These are phyloP conservation scores for Cryptus armator DNA, from an alignment of 2,888 invertebrate species.

Conservation along the genomic window DNA sequence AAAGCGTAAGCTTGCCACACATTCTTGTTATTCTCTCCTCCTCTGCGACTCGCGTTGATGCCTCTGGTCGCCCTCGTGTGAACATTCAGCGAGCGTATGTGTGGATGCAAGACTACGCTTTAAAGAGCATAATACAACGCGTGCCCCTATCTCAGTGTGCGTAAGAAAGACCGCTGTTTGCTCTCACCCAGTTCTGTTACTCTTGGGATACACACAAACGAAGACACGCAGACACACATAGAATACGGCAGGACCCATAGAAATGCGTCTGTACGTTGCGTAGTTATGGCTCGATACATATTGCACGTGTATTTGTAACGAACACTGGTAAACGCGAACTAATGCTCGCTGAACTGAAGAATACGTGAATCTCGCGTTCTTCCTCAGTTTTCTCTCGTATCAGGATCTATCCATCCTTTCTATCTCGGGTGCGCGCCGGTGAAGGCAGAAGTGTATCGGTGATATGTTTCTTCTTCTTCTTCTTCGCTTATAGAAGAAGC, in stretches of 20 bases:
- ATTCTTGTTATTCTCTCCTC: constrained; percentile 37
- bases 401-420: background rate
- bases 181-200: constrained; percentile 40
- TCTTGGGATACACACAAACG: background rate
- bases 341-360: constrained; percentile 51
- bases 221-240: background rate
- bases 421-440: constrained; percentile 5
- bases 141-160: constrained; percentile 52
- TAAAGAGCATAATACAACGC: background rate
- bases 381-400: background rate
- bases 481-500: background rate
- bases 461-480: constrained; percentile 12
- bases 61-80: constrained; percentile 73
- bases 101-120: background rate
- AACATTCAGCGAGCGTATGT: constrained; percentile 40
- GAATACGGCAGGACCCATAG: background rate
- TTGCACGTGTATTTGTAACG: constrained; percentile 39
- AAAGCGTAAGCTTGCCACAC: constrained; percentile 80
- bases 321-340: constrained; percentile 5
- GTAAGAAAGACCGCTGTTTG: constrained; percentile 66
- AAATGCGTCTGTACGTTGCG: constrained; percentile 35
- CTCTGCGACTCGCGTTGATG: constrained; percentile 52
- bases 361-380: constrained; percentile 24
- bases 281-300: constrained; percentile 15
- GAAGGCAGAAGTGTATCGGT: background rate